Evolutionary conservation across 2,797 vertebrate genomes (phyloP).

Genomic region (Poeciliopsis paucimaculata): DNA sequence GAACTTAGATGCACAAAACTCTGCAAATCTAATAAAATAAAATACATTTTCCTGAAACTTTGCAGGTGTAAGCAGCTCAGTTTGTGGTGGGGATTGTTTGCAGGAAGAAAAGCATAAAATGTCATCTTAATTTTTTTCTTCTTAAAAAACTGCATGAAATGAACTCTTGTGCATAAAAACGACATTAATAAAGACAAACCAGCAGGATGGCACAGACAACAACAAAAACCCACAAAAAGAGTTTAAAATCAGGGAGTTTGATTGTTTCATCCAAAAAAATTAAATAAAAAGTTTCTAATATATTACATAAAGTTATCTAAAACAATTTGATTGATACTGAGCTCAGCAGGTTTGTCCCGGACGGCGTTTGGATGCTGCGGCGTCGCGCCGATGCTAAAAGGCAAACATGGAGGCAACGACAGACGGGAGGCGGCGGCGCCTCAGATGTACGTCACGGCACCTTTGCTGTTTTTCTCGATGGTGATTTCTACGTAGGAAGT

Average conservation of each 20-base stretch:
- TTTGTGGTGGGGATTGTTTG: background rate
- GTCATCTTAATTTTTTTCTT: background rate
- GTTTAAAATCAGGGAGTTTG: slow-evolving; percentile 44
- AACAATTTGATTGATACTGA: slow-evolving; percentile 60
- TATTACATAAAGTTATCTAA: slow-evolving; percentile 60
- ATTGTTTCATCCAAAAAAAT: slow-evolving; percentile 36
- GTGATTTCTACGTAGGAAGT: slow-evolving; percentile 98
- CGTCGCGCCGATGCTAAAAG: slow-evolving; percentile 29
- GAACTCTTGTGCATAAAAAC: slow-evolving; percentile 1
- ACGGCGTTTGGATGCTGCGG: slow-evolving; percentile 17
- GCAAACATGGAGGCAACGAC: slow-evolving; percentile 31
- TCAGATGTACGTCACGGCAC: slow-evolving; percentile 99
- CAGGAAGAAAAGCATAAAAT: background rate
- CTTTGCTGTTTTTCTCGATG: slow-evolving; percentile 99
- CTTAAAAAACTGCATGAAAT: background rate
- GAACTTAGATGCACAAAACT: background rate
- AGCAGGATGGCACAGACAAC: slow-evolving; percentile 18
- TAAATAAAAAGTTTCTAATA: slow-evolving; percentile 56
- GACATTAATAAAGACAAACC: slow-evolving; percentile 8
- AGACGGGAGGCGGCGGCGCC: slow-evolving; percentile 55
- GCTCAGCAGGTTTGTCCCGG: slow-evolving; percentile 21
- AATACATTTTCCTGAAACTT: background rate
- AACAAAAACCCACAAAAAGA: slow-evolving; percentile 18
- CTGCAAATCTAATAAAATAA: background rate
- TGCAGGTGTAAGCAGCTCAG: background rate